Percentiles rank a stretch among this genome's conserved stretches.
phyloP scores from a whole-genome alignment of 1,140 invertebrate species.

The Antheraea mylitta region DNA sequence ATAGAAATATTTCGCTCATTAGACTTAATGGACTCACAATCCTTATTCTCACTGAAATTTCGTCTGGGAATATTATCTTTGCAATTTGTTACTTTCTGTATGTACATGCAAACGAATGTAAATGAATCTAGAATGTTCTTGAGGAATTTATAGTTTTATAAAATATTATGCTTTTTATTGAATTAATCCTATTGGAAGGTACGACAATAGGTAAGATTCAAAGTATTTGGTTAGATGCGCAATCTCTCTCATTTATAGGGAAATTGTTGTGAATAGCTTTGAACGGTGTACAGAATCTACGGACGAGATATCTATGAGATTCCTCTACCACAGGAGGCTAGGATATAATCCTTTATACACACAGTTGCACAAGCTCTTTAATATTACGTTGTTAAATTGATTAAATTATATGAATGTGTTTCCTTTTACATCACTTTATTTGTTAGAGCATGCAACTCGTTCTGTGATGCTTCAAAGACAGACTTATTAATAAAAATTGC shows the following conservation, averaged over 20 bases:
- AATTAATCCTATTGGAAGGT: too few relatives aligned
- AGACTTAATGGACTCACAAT: constrained; percentile 2
- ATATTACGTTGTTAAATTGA: neutral
- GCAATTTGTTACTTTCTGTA: neutral
- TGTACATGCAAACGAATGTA: neutral
- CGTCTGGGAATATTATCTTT: neutral
- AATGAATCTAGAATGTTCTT: neutral
- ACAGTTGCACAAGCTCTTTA: constrained; percentile 13
- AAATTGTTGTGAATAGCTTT: constrained; percentile 46
- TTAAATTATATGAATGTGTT: neutral
- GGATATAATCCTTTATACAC: constrained; percentile 31
- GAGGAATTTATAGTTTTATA: neutral
- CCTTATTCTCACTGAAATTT: neutral
- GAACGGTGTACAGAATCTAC: constrained; percentile 48
- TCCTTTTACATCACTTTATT: too few relatives aligned
- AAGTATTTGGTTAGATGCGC: neutral
- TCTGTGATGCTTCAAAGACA: too few relatives aligned
- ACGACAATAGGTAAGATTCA: too few relatives aligned
- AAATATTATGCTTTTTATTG: neutral
- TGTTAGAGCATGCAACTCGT: too few relatives aligned
- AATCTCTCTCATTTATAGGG: constrained; percentile 18
- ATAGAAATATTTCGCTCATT: neutral
- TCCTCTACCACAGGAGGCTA: constrained; percentile 30
- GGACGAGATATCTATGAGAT: constrained; percentile 40
- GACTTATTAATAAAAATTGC: too few relatives aligned